Evolutionary conservation across 37 sponge, comb jelly and placozoan genomes (phyloP).

Genomic region (Petrosia ficiformis): DNA sequence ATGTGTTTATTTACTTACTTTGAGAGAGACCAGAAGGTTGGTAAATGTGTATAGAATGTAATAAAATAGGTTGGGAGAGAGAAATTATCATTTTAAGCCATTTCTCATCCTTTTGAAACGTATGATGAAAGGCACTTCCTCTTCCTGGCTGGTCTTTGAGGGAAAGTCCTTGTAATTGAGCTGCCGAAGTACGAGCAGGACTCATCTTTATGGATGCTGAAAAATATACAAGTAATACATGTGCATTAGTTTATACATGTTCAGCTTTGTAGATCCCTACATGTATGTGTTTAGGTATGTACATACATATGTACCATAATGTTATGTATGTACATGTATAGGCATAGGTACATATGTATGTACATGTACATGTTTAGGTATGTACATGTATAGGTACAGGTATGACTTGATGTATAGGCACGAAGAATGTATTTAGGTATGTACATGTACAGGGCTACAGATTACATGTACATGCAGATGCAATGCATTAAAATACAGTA

Average conservation of each 20-base stretch:
- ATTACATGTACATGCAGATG: too few species aligned
- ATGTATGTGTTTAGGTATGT: too few species aligned
- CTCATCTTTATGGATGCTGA: background rate
- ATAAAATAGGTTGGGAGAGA: slow-evolving; percentile 40
- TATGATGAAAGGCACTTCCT: slow-evolving; percentile 26
- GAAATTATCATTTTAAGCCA: slow-evolving; percentile 26
- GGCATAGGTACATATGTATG: too few species aligned
- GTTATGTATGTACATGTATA: too few species aligned
- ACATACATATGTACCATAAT: too few species aligned
- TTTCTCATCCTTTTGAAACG: slow-evolving; percentile 14
- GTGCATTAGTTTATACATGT: background rate
- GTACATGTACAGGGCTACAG: too few species aligned
- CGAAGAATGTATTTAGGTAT: too few species aligned
- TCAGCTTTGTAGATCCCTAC: too few species aligned
- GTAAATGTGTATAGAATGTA: slow-evolving; percentile 31
- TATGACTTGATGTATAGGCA: too few species aligned
- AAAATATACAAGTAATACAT: background rate
- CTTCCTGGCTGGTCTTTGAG: slow-evolving; percentile 14
- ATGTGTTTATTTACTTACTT: background rate
- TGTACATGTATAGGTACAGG: too few species aligned
- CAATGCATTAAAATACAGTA: background rate
- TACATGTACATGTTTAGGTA: too few species aligned
- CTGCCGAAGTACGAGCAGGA: slow-evolving; percentile 11
- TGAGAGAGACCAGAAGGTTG: slow-evolving; percentile 13
- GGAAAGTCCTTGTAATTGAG: slow-evolving; percentile 4